A percentile compares a stretch with the other conserved stretches of the same genome.
These are phyloP conservation scores for Rhagonycha fulva DNA, from an alignment of 2,888 invertebrate species.

Conservation along the genomic window DNA sequence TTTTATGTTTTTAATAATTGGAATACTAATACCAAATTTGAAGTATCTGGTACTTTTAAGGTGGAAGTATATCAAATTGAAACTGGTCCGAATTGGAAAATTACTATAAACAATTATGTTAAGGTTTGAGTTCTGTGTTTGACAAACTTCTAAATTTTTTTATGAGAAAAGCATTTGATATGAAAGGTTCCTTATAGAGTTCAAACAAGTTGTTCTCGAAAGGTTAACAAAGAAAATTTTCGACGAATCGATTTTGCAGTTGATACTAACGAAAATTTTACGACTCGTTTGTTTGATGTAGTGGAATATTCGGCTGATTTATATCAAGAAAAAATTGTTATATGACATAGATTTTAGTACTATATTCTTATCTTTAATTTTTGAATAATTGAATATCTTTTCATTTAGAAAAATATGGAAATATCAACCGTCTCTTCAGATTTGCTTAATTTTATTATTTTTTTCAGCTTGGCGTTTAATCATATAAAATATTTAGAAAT, in stretches of 20 bases:
- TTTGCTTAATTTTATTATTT: not conserved
- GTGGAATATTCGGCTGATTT: conserved; percentile 13
- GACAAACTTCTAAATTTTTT: conserved; percentile 17
- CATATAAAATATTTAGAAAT: not conserved
- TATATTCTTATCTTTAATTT: not conserved
- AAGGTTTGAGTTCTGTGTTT: conserved; percentile 12
- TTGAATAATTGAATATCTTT: conserved; percentile 1
- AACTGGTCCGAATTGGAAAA: not conserved
- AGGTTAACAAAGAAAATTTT: conserved; percentile 20
- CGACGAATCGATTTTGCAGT: conserved; percentile 17
- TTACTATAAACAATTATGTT: not conserved
- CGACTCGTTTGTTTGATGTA: conserved; percentile 10
- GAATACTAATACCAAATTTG: too few relatives aligned
- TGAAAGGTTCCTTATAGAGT: conserved; percentile 16
- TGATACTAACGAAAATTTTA: conserved; percentile 17
- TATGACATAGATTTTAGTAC: not conserved
- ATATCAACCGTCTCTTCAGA: not conserved
- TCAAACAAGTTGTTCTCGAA: conserved; percentile 18
- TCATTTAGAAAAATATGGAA: not conserved
- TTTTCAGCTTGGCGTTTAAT: not conserved
- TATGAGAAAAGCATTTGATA: conserved; percentile 12
- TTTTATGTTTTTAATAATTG: too few relatives aligned
- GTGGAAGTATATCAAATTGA: not conserved
- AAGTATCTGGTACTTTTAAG: too few relatives aligned
- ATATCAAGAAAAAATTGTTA: conserved; percentile 6